Base-by-base conservation (phyloP, 2,113 vertebrate species). In the Pycnonotus jocosus region DNA sequence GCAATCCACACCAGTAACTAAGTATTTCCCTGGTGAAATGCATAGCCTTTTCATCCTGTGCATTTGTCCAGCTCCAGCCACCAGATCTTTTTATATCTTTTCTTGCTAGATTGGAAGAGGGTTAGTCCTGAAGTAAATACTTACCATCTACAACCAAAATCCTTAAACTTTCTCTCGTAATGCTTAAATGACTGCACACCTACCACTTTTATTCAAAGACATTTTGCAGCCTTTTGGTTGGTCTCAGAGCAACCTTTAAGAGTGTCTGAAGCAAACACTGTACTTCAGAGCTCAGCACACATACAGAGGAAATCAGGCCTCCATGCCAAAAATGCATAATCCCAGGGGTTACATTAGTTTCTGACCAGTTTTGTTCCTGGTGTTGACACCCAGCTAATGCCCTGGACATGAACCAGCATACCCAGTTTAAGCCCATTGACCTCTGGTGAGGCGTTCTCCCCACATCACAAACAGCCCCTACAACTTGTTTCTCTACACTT, bases 41-140 rank as follows among this genome's bases (percentile, higher is more conserved):
- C 0, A 1, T n/a, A 77, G 62, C 45, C 61, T 80, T 89, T 90
- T 91, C 64, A 30, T 90, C 58, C 48, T 19, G 31, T 6, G 2
- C 33, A 28, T 58, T 77, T 74, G 27, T 84, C 64, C 72, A 88
- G 31, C 42, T 92, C 56, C 38, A 83, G 82, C 80, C 68, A 81
- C 77, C 42, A 92, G 44, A 78, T 81, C 76, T 91, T 96, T 94
- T 93, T 80, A 71, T 94, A 90, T 58, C 72, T 90, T 79, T 81
- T 51, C 64, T 81, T 77, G 35, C 42, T 86, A 44, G 11, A 38
- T 15, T 38, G 30, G 51, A 88, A 70, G 16, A 77, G 7, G 2
- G 2, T 40, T 83, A 86, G 42, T 70, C n/a, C 79, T 77, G 82
- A 83, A 86, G 42, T 68, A 80, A 93, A 80, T 30, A 93, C 80